These are phyloP conservation scores for Podarcis lilfordi DNA, from an alignment of 2,797 vertebrate species.

Conservation along the genomic window DNA sequence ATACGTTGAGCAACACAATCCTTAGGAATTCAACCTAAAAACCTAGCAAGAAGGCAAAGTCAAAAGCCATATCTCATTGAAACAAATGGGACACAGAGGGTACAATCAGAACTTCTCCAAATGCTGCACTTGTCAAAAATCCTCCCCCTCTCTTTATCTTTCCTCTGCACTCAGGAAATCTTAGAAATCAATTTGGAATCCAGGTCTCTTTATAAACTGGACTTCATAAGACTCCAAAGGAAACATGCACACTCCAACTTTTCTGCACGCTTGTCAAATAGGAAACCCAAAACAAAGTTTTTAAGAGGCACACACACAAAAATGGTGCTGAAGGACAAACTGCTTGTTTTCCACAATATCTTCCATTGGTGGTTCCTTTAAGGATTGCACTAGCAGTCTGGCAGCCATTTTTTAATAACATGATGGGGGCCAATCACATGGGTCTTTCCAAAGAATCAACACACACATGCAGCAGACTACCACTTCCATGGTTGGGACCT, in stretches of 20 bases:
- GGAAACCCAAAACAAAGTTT: background rate
- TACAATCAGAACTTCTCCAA: background rate
- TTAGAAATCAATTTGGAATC: background rate
- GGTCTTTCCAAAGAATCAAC: background rate
- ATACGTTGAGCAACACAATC: background rate
- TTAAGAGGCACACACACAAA: background rate
- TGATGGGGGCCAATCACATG: background rate
- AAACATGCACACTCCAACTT: background rate
- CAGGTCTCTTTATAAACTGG: background rate
- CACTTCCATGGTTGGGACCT: background rate
- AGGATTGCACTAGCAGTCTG: background rate
- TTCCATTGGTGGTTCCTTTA: background rate
- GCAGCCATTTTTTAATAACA: background rate
- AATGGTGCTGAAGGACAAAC: background rate
- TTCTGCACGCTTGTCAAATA: background rate
- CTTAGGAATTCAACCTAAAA: background rate
- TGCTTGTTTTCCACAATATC: background rate
- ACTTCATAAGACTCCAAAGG: background rate
- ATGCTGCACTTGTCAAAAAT: background rate
- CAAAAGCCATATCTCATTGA: background rate
- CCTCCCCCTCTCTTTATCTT: background rate
- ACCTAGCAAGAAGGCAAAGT: background rate
- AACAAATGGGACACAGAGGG: background rate
- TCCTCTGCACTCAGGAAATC: background rate
- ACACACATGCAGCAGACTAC: background rate